Evolutionary conservation across 2,797 vertebrate species (phyloP), one percentile per base, ranked within the genome.

Genomic region (Paramormyrops hopkinsi): DNA sequence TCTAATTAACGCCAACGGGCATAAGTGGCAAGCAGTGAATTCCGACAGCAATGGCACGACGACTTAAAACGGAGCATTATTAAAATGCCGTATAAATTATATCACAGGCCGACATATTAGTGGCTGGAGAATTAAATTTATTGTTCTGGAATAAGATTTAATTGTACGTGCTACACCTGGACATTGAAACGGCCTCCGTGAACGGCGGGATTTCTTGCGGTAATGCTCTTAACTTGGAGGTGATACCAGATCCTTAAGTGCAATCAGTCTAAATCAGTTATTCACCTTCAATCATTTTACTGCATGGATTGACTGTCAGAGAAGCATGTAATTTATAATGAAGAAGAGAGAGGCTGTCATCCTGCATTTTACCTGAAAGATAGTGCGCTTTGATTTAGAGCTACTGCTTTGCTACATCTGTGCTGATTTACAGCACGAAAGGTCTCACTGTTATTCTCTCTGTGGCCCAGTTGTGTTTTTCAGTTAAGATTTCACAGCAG

Each of bases 61-160:
- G 89, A 76, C 88, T 88, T 85, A 89, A 89, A 91, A 90, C n/a
- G 50, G 33, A 88, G 89, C 90, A 91, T 90, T 90, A 92, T 88
- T 92, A 91, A 93, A 94, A 93, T 93, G 91, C 89, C 65, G 86
- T 90, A 90, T 92, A 91, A 91, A 92, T 92, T 92, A 92, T 87
- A 88, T 92, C 91, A 92, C 41, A 54, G 88, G 51, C 1, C 79
- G 44, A 79, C 33, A 19, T 46, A 62, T 69, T 50, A 69, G 92
- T 92, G 91, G 59, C 91, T 92, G 90, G 91, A 92, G 91, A 92
- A 56, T 87, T 90, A 87, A 88, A 89, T 86, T 59, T 84, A 91
- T 93, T 90, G 59, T 46, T 88, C 56, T 29, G n/a, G 44, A 92
- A 93, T 93, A 88, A 92, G 33, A 46, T 41, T 85, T 2, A 19